phyloP scores from a whole-genome alignment of 2,797 vertebrate species.

The Lacerta agilis region DNA sequence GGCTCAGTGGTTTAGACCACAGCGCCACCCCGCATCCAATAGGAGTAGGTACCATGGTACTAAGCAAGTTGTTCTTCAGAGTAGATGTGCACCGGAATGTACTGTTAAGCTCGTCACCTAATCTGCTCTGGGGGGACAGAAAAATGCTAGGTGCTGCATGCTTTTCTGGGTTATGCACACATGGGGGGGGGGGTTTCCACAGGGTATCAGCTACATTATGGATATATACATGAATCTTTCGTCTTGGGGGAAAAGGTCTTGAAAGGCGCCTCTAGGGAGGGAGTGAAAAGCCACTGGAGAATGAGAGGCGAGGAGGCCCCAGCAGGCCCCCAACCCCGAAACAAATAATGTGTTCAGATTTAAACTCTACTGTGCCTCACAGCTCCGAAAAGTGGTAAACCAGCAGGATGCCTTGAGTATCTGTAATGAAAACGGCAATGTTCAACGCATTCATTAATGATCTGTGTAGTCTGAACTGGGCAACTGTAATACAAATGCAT shows the following conservation, averaged over 20 bases:
- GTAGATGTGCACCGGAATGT: neutral
- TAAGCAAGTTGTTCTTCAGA: neutral
- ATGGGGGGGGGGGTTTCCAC: neutral
- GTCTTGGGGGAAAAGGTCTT: neutral
- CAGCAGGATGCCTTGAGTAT: slow-evolving; percentile 4
- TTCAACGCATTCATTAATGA: slow-evolving; percentile 35
- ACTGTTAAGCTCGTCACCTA: neutral
- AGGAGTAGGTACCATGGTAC: neutral
- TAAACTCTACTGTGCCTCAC: slow-evolving; percentile 21
- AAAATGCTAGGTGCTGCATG: neutral
- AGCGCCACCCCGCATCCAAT: too few species aligned
- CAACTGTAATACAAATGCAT: slow-evolving; percentile 28
- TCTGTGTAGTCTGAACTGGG: slow-evolving; percentile 35
- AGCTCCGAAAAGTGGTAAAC: slow-evolving; percentile 19
- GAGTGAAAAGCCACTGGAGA: neutral
- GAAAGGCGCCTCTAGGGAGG: neutral
- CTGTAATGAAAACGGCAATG: slow-evolving; percentile 27
- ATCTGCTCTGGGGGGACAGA: neutral
- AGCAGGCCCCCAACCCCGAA: neutral
- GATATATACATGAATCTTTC: neutral
- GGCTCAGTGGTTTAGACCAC: too few species aligned
- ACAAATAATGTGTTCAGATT: slow-evolving; percentile 6
- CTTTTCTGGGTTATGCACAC: neutral
- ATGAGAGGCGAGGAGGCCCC: neutral
- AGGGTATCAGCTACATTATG: neutral